Base-by-base conservation (phyloP, 1,140 invertebrate genomes). In the Plectus sambesii region DNA sequence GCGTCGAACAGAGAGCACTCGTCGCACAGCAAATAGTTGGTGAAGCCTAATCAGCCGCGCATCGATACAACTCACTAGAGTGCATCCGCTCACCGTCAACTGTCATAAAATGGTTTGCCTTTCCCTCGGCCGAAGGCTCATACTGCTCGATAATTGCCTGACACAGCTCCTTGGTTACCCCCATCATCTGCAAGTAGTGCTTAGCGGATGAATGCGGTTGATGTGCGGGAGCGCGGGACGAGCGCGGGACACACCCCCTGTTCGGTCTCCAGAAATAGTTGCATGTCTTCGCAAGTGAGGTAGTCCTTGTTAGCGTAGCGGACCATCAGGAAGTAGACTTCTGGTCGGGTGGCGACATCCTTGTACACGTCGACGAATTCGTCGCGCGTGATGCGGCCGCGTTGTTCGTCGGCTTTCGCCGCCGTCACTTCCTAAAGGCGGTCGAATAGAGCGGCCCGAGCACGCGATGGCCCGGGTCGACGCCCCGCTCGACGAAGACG, bases 231-330 rank as follows among this genome's bases (percentile, higher is more conserved):
- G 4, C 20, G 42, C 20, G 5, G 38, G 25, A 46, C 38, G 15
- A 12, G 33, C 33, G 9, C 27, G 9, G 12, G 27, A 69, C 69
- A 71, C 63, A 80, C 77, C 58, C 77, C 78, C 74, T 80, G 79
- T 68, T 80, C 79, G 20, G 77, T 77, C 67, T 80, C 79, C 51
- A 80, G 62, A 63, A 80, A 80, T 40, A 80, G 59, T 50, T 74
- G 72, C 37, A 80, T 62, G 63, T 80, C 79, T 59, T 80, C 78
- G 19, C 71, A 68, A 4, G 73, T 74, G 55, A 80, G 68, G 62
- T 77, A 80, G 61, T 80, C 78, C 66, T 79, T 78, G 58, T 78
- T 80, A 33, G 78, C 74, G 66, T 78, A 79, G 73, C 79, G 70
- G 42, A 80, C 77, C 54, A 80, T 69, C 20, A 80, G 70, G 63